phyloP scores from a whole-genome alignment of 2,888 invertebrate species.

The Pristionchus entomophagus region DNA sequence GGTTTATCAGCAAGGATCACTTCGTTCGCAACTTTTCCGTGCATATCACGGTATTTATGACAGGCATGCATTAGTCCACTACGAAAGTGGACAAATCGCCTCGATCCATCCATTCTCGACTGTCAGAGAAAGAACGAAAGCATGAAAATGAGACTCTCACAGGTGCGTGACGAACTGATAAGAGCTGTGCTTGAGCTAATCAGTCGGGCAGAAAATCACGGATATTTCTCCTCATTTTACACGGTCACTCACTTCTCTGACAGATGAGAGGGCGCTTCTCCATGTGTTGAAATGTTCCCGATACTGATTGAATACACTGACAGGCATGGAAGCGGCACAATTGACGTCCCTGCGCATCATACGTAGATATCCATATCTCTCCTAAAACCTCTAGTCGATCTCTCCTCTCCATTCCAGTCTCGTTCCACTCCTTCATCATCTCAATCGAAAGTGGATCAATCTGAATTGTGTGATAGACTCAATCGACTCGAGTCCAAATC shows the following conservation, averaged over 20 bases:
- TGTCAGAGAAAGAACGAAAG: not conserved
- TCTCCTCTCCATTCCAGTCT: slow-evolving; percentile 12
- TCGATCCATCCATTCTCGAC: not conserved
- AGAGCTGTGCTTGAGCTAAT: too few species aligned
- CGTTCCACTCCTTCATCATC: not conserved
- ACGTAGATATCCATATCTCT: not conserved
- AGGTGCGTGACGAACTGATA: not conserved
- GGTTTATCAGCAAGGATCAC: not conserved
- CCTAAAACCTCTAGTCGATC: not conserved
- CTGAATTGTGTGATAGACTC: slow-evolving; percentile 60
- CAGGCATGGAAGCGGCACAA: too few species aligned
- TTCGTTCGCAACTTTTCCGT: not conserved
- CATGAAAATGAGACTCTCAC: not conserved
- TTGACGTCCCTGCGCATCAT: too few species aligned
- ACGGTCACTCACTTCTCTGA: too few species aligned
- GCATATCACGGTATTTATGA: slow-evolving; percentile 9
- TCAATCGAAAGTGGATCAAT: slow-evolving; percentile 48
- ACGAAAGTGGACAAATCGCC: not conserved
- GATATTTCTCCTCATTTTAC: too few species aligned
- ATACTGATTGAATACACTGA: too few species aligned
- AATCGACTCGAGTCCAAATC: slow-evolving; percentile 59
- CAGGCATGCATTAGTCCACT: not conserved
- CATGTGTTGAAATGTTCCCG: too few species aligned
- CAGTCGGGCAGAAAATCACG: too few species aligned
- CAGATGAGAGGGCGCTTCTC: too few species aligned